Base-by-base conservation (phyloP, 1,140 invertebrate genomes). In the Armadillidium nasatum region DNA sequence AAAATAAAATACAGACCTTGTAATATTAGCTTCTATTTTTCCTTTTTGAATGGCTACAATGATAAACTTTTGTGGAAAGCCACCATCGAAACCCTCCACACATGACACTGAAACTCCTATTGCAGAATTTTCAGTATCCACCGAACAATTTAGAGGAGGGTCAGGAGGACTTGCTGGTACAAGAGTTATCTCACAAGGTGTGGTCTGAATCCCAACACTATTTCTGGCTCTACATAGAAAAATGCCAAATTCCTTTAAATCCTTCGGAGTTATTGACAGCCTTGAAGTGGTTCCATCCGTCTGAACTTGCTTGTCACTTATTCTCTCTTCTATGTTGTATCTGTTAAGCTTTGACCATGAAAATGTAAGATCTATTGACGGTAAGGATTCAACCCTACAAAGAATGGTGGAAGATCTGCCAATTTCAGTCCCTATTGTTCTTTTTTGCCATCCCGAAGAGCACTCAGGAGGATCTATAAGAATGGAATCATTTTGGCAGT, bases 31-130 rank as follows among this genome's bases (percentile, higher is more conserved):
- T 23, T 72, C 44, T 7, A 74, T n/a, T 15, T 23, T 54, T 15
- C 60, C 46, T 7, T 76, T 72, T 22, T 77, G 77, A 75, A 66
- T 75, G 6, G 76, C 75, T 13, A 76, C 73, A 22, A 80, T 50
- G 11, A 77, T 21, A 69, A 80, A 77, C 69, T 71, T 46, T 23
- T 78, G 77, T 3, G 76, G 77, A n/a, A 84, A 76, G 19, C 91
- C 91, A 13, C 92, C 92, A 83, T 94, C 91, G 82, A 93, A 94
- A 22, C 92, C 92, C 86, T 90, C 90, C 44, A 88, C 85, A 83
- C 92, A 94, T 82, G 92, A 90, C 9, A 94, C 89, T 76, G 90
- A 89, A 73, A 93, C 85, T 7, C 91, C 92, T 73, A 91, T 89
- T n/a, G 90, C 90, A 13, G 91, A 93, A 83, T 91, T 90, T 85